Conservation (phyloP, 2,888 invertebrate genomes). For the Fissipunctia ypsillon region DNA sequence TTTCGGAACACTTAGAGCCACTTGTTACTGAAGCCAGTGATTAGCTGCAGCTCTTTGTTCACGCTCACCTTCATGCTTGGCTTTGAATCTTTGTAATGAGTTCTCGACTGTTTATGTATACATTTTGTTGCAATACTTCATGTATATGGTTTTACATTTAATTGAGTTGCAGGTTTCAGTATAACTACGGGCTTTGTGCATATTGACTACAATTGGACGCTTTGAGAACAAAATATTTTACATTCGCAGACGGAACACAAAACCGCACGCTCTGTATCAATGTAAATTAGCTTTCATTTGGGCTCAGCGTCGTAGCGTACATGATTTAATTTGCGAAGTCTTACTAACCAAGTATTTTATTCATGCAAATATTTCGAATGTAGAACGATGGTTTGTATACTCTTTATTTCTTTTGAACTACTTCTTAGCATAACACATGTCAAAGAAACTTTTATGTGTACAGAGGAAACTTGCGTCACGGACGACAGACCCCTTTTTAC, state of each 20-base stretch:
- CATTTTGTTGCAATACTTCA: constrained; percentile 29
- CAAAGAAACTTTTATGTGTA: constrained; percentile 8
- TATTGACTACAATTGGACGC: constrained; percentile 42
- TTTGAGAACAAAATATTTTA: constrained; percentile 52
- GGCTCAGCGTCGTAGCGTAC: constrained; percentile 14
- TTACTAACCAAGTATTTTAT: constrained; percentile 21
- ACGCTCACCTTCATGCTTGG: constrained; percentile 50
- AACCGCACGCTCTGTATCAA: constrained; percentile 44
- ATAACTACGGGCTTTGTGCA: constrained; percentile 28
- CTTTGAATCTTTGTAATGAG: constrained; percentile 56
- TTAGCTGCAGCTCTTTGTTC: constrained; percentile 65
- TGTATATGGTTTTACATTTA: constrained; percentile 25
- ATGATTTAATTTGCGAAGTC: constrained; percentile 49
- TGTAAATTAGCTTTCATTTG: constrained; percentile 56
- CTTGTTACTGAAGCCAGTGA: constrained; percentile 58
- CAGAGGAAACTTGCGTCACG: constrained; percentile 22
- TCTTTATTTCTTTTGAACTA: constrained; percentile 23
- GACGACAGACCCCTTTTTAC: constrained; percentile 26
- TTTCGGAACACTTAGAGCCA: constrained; percentile 63
- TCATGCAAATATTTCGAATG: constrained; percentile 10
- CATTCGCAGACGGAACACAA: constrained; percentile 46
- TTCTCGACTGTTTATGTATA: constrained; percentile 43
- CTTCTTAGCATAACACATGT: constrained; percentile 15
- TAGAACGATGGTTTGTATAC: constrained; percentile 11
- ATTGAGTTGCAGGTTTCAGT: constrained; percentile 7